phyloP scores from a whole-genome alignment of 1,140 invertebrate genomes.

The Apis dorsata region DNA sequence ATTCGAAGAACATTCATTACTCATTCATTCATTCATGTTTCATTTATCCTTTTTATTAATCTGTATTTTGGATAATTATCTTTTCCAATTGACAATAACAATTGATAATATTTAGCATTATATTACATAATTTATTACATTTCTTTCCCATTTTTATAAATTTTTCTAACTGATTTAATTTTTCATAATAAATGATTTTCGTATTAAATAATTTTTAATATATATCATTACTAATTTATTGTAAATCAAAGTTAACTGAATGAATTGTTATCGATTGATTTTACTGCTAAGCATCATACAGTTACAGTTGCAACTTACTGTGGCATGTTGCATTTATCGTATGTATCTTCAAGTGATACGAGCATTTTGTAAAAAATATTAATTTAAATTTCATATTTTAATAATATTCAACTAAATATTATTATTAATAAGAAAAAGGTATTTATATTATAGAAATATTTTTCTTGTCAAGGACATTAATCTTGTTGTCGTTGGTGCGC shows the following conservation, averaged over 20 bases:
- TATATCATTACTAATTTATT: background rate
- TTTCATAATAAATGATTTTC: background rate
- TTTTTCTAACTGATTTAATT: background rate
- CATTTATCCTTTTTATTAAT: background rate
- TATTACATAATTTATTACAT: conserved; percentile 45
- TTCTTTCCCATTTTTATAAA: background rate
- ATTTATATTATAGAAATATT: conserved; percentile 32
- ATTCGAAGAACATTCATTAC: background rate
- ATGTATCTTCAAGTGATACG: background rate
- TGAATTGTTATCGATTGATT: conserved; percentile 36
- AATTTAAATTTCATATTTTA: background rate
- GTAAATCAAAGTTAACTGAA: background rate
- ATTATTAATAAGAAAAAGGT: background rate
- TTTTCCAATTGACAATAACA: background rate
- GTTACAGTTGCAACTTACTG: conserved; percentile 11
- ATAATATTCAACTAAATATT: background rate
- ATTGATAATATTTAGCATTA: background rate
- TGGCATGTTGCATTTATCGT: background rate
- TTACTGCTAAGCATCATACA: background rate
- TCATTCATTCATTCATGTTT: background rate
- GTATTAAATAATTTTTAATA: background rate
- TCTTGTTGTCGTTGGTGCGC: conserved; percentile 45
- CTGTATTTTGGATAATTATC: background rate
- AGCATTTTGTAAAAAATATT: background rate
- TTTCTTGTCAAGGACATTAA: conserved; percentile 45